These are phyloP conservation scores for Hipposideros larvatus DNA, from an alignment of 2,797 vertebrate species.

Conservation along the genomic window DNA sequence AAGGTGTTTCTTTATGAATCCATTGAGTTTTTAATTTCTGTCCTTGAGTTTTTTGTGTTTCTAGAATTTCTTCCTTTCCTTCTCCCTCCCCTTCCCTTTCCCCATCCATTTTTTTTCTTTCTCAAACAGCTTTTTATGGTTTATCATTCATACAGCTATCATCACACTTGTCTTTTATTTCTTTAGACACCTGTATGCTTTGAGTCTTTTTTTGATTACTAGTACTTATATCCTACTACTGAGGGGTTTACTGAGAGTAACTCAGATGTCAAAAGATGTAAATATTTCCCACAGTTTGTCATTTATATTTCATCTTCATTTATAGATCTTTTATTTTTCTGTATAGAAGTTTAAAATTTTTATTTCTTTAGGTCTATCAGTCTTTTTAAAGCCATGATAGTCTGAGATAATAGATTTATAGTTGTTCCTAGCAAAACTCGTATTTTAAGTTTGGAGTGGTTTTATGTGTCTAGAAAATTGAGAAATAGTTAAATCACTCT, in stretches of 20 bases:
- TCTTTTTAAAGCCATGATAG: not conserved
- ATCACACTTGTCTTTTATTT: conserved; percentile 6
- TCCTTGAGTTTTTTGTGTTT: not conserved
- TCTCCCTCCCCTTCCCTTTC: too few species aligned
- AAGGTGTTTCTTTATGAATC: not conserved
- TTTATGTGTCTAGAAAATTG: conserved; percentile 23
- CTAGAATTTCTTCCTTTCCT: not conserved
- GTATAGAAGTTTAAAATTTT: not conserved
- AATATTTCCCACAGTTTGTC: not conserved
- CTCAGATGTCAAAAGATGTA: not conserved
- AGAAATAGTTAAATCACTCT: not conserved
- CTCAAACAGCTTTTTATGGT: not conserved
- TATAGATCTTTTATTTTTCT: not conserved
- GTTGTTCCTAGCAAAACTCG: conserved; percentile 3
- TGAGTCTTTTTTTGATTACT: not conserved
- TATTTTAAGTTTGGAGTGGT: conserved; percentile 50
- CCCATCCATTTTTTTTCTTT: not conserved
- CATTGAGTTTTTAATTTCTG: conserved; percentile 10
- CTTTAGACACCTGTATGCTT: not conserved
- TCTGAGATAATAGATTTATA: conserved; percentile 36
- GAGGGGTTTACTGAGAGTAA: not conserved
- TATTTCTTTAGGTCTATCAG: not conserved
- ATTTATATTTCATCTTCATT: not conserved
- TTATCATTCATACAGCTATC: not conserved
- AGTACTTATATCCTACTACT: not conserved